These are phyloP conservation scores for Daphoenositta chrysoptera DNA, from an alignment of 2,113 vertebrate species.

Conservation along the genomic window DNA sequence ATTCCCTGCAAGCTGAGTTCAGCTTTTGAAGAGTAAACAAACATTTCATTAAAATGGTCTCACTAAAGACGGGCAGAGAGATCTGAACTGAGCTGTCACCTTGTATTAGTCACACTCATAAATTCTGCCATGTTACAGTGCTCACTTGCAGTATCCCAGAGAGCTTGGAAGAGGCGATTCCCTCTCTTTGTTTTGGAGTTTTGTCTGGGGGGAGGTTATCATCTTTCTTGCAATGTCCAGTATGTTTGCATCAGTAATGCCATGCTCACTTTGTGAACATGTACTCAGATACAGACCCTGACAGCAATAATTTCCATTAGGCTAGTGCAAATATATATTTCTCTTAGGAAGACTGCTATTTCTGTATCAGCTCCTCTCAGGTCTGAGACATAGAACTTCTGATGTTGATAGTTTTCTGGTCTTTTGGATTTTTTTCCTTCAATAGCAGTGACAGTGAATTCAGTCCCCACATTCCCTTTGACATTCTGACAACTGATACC, in stretches of 20 bases:
- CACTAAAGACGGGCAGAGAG: slow-evolving; percentile 55
- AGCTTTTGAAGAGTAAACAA: slow-evolving; percentile 67
- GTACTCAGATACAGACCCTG: not conserved
- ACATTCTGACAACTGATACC: slow-evolving; percentile 66
- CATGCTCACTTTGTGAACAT: not conserved
- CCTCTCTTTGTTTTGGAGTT: not conserved
- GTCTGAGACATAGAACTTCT: not conserved
- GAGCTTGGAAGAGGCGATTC: slow-evolving; percentile 5
- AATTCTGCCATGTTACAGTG: slow-evolving; percentile 49
- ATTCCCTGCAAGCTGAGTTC: slow-evolving; percentile 27
- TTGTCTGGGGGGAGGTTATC: not conserved
- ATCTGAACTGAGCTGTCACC: slow-evolving; percentile 73
- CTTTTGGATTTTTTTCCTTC: slow-evolving; percentile 9
- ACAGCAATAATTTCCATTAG: not conserved
- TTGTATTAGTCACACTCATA: slow-evolving; percentile 72
- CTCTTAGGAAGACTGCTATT: not conserved
- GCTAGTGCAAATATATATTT: not conserved
- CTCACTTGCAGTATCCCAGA: slow-evolving; percentile 49
- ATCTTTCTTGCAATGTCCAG: not conserved
- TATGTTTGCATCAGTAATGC: not conserved
- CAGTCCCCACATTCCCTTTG: slow-evolving; percentile 57
- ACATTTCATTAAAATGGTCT: slow-evolving; percentile 71
- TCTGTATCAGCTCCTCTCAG: slow-evolving; percentile 4
- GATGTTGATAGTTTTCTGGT: not conserved
- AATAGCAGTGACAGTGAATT: slow-evolving; percentile 27